These are phyloP conservation scores for Garrulus glandarius DNA, from an alignment of 2,797 vertebrate genomes.

Conservation along the genomic window DNA sequence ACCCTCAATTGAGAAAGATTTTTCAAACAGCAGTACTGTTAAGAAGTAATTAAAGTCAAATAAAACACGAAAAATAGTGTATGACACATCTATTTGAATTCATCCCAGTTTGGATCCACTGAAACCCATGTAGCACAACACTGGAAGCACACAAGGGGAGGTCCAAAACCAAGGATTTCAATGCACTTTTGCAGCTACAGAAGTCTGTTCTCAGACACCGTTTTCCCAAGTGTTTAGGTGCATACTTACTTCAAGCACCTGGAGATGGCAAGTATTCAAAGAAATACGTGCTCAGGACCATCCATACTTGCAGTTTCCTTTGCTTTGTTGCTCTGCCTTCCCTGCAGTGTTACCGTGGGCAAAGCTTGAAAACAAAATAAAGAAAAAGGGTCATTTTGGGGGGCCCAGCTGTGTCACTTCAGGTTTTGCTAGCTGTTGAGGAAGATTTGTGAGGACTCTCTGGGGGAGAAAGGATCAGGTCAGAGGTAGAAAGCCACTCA, in stretches of 20 bases:
- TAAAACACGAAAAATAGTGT: constrained; percentile 33
- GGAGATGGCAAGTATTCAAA: not conserved
- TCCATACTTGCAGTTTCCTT: not conserved
- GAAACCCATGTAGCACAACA: not conserved
- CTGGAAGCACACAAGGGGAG: not conserved
- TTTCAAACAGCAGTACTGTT: constrained; percentile 21
- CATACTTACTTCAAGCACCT: not conserved
- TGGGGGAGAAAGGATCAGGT: constrained; percentile 68
- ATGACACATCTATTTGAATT: constrained; percentile 38
- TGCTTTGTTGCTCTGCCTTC: not conserved
- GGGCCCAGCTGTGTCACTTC: constrained; percentile 33
- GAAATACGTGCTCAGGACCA: not conserved
- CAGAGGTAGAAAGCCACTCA: constrained; percentile 70
- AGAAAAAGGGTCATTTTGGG: not conserved
- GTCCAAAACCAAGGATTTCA: not conserved
- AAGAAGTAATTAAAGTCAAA: constrained; percentile 56
- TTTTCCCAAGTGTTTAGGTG: not conserved
- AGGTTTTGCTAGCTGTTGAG: not conserved
- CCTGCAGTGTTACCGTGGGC: not conserved
- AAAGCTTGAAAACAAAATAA: not conserved
- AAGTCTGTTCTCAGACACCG: not conserved
- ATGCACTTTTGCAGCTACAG: not conserved
- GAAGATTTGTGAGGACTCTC: constrained; percentile 22
- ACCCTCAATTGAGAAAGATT: constrained; percentile 44
- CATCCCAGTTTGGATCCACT: not conserved